These are phyloP conservation scores for Stegodyphus dumicola DNA, from an alignment of 1,140 invertebrate species.

Conservation along the genomic window DNA sequence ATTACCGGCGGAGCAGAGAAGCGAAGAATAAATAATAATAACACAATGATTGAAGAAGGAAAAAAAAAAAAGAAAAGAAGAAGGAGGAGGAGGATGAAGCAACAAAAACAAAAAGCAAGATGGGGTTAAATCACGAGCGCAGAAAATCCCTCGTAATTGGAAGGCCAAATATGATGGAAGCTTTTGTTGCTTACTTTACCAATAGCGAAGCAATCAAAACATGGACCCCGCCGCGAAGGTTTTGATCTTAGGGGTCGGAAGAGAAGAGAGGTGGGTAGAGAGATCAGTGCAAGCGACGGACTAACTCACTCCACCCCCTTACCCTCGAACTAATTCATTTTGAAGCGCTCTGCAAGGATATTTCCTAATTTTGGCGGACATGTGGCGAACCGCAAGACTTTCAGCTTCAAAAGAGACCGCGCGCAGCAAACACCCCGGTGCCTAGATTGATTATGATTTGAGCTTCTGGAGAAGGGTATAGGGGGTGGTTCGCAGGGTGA, in stretches of 20 bases:
- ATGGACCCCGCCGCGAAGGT: slow-evolving; percentile 38
- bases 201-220: slow-evolving; percentile 54
- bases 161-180: slow-evolving; percentile 57
- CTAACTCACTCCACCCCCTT: not conserved
- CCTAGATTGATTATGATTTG: slow-evolving; percentile 58
- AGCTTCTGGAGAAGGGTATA: not conserved
- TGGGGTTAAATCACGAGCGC: slow-evolving; percentile 44
- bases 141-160: slow-evolving; percentile 55
- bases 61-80: not conserved
- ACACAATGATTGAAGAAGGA: not conserved
- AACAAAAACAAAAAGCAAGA: not conserved
- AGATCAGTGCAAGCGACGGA: not conserved
- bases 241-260: slow-evolving; percentile 35
- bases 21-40: slow-evolving; percentile 56
- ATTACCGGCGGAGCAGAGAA: slow-evolving; percentile 13
- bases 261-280: not conserved
- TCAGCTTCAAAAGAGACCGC: slow-evolving; percentile 38
- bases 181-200: slow-evolving; percentile 58
- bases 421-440: not conserved
- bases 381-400: slow-evolving; percentile 38
- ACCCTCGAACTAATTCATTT: slow-evolving; percentile 49
- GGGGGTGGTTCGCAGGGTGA: not conserved
- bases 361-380: slow-evolving; percentile 57
- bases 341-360: slow-evolving; percentile 45
- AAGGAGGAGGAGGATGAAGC: not conserved